A percentile compares a stretch with the other conserved stretches of the same genome.
These are phyloP conservation scores for Ethmia dodecea DNA, from an alignment of 2,888 invertebrate genomes.

Conservation along the genomic window DNA sequence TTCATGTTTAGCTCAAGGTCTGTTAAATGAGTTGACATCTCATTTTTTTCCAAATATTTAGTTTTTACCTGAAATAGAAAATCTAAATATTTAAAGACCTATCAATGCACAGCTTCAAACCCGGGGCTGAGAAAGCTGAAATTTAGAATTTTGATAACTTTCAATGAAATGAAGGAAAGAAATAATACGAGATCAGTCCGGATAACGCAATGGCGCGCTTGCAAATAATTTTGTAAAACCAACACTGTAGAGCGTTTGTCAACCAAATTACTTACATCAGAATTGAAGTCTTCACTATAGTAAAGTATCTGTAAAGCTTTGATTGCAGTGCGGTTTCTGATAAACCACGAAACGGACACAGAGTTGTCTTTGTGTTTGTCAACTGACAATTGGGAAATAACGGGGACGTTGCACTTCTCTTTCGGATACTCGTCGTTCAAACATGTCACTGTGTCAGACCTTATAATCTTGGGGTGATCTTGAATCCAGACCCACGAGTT, in stretches of 20 bases:
- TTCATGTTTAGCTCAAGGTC: conserved; percentile 51
- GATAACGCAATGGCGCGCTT: no score
- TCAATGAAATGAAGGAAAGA: no score
- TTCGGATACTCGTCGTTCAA: conserved; percentile 61
- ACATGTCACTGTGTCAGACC: conserved; percentile 50
- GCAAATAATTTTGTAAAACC: no score
- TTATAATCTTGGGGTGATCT: conserved; percentile 83
- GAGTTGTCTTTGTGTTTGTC: conserved; percentile 92
- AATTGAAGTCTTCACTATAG: conserved; percentile 71
- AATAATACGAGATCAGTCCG: no score
- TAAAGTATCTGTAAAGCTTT: conserved; percentile 91
- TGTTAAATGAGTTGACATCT: conserved; percentile 52
- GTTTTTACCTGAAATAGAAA: conserved; percentile 52
- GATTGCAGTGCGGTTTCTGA: conserved; percentile 89
- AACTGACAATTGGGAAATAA: conserved; percentile 89
- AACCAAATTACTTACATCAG: conserved; percentile 36
- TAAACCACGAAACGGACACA: conserved; percentile 92
- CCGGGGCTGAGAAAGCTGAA: no score
- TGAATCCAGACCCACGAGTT: conserved; percentile 96
- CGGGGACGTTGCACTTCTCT: conserved; percentile 79
- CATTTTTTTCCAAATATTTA: conserved; percentile 53
- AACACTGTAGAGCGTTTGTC: no score
- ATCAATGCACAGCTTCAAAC: no score
- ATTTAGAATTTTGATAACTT: no score
- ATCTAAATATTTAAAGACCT: conserved; percentile 10